Evolutionary conservation across 2,888 invertebrate genomes (phyloP), one percentile per base, ranked within the genome.

Genomic region (Philaethria dido): DNA sequence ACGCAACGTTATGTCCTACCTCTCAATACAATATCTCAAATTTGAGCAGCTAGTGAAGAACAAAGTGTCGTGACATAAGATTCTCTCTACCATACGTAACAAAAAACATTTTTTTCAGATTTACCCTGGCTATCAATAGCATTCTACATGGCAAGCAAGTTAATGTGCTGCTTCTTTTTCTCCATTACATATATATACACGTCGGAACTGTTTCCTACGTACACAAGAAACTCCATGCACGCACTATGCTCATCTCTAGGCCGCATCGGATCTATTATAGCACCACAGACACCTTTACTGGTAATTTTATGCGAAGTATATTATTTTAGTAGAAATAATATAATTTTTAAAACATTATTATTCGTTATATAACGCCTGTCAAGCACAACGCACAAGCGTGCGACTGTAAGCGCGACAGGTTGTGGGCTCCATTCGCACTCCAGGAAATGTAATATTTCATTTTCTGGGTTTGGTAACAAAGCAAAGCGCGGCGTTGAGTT

Each of bases 121-220:
- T 69, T 86, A 4, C 77, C 80, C 0, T 88, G 90, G 87, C 77
- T 94, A 0, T 93, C 94, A 1, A 78, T 94, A 47, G 60, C 87
- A 0, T 80, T 94, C 48, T 95, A 94, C 79, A 85, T 95, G 81
- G 77, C 93, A 0, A 94, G 95, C 42, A 95, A 95, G 85, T 87
- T 94, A 75, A 94, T 94, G 80, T 93, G 94, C 2, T 94, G 94
- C 0, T 89, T 94, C 69, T 94, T 94, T 54, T 95, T 95, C 78
- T 88, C 90, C 52, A 93, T 94, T 33, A 89, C 94, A 0, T 95
- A 95, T 77, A 91, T 95, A 65, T 94, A 94, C 75, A 95, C 95
- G 0, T 94, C 95, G 16, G 95, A 95, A 80, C 86, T 95, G 79
- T 95, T 95, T 78, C 95, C 95, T 0, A 95, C 95, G 0, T 93